Percentiles rank a stretch among this genome's conserved stretches.
phyloP scores from a whole-genome alignment of 2,888 invertebrate species.

The Agrochola lota region DNA sequence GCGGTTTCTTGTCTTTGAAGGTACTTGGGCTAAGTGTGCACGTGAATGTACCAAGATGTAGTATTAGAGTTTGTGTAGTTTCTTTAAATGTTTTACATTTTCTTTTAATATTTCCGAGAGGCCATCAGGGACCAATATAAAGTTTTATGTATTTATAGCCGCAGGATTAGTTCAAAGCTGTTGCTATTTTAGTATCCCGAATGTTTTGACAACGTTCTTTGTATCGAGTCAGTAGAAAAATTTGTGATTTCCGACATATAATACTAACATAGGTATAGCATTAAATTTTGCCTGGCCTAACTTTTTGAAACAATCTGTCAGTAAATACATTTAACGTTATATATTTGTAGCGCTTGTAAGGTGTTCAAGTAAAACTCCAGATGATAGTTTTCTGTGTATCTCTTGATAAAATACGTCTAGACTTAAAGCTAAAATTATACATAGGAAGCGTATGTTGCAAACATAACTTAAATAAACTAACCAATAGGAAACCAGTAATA shows the following conservation, averaged over 20 bases:
- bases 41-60: conserved; percentile 1
- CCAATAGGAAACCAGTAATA: too few species aligned
- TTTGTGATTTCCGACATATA: not conserved
- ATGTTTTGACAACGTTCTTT: conserved; percentile 2
- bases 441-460: too few species aligned
- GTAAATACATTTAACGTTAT: conserved; percentile 3
- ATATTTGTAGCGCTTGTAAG: too few species aligned
- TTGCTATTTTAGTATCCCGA: conserved; percentile 27
- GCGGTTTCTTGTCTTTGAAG: conserved; percentile 14
- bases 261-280: not conserved
- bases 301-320: not conserved
- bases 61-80: conserved; percentile 10
- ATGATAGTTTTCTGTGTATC: too few species aligned
- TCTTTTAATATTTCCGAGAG: conserved; percentile 36
- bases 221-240: not conserved
- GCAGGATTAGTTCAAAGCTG: conserved; percentile 16
- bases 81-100: conserved; percentile 38
- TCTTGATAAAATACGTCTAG: too few species aligned
- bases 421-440: too few species aligned
- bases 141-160: conserved; percentile 34
- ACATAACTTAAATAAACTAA: too few species aligned
- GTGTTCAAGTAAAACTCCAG: too few species aligned
- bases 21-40: conserved; percentile 12
- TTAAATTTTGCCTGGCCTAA: not conserved
- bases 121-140: conserved; percentile 43